Evolutionary conservation across 1,140 invertebrate species (phyloP), one percentile per base, ranked within the genome.

Genomic region (Zophobas atratus): DNA sequence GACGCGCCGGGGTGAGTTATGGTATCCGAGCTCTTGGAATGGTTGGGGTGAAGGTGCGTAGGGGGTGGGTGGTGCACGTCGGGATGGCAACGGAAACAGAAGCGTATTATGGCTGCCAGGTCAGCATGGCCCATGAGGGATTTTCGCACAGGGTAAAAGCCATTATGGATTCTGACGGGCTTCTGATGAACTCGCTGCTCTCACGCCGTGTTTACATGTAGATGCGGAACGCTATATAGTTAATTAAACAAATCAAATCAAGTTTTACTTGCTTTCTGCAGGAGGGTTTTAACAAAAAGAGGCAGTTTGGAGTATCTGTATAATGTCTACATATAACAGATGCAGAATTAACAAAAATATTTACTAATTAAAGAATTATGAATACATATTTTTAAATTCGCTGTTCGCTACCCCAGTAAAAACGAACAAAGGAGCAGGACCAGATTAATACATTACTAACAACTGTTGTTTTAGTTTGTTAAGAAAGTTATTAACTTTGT

Each of bases 71-170:
- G 20, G 20, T 70, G 43, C 33, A 75, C 6, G 70, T 75, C 39
- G 75, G 49, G 48, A 77, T 70, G 63, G 67, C 71, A 73, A 55
- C 71, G 73, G 73, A 63, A 75, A 75, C 73, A 82, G 81, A 78
- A 71, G 78, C 80, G 80, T 82, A 82, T 82, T 82, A 82, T 82
- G 81, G 81, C 80, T 82, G 79, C 81, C 72, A 77, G 81, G 81
- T 82, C 81, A 82, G 81, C 81, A 77, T 73, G 76, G 76, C 78
- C 78, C 73, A 46, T 49, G 51, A 79, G 77, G 81, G 78, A 76
- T 78, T 77, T 76, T 79, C 55, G 48, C 77, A 49, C 38, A 49
- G 76, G 76, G 76, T 56, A 63, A 60, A 76, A 78, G 46, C 46
- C n/a, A 43, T 71, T 71, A 63, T 39, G 57, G 57, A 63, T 63